These are phyloP conservation scores for Xanthorhoe designata DNA, from an alignment of 2,888 invertebrate genomes.

Conservation along the genomic window DNA sequence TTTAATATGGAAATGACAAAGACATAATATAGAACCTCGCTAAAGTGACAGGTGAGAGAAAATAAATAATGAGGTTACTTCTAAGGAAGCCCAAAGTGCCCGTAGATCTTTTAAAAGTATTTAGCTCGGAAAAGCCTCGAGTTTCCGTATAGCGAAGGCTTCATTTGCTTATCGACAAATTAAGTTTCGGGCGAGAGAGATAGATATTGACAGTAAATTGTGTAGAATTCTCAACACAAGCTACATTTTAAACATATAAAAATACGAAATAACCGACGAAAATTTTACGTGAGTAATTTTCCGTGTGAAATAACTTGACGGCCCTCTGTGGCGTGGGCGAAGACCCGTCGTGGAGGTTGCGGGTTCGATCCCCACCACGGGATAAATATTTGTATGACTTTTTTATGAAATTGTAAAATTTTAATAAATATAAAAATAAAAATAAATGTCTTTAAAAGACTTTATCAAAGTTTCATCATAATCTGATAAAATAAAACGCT, in stretches of 20 bases:
- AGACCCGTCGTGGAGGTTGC: too few relatives aligned
- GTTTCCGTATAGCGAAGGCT: constrained; percentile 27
- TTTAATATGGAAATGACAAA: background rate
- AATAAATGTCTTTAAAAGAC: too few relatives aligned
- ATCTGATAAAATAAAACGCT: too few relatives aligned
- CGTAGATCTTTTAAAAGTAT: constrained; percentile 17
- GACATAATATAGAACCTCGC: background rate
- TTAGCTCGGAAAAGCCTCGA: constrained; percentile 16
- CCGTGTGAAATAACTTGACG: too few relatives aligned
- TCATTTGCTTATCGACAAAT: constrained; percentile 45
- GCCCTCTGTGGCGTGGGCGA: too few relatives aligned
- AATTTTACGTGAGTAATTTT: too few relatives aligned
- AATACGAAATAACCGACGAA: too few relatives aligned
- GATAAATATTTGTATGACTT: too few relatives aligned
- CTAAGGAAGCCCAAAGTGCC: constrained; percentile 8
- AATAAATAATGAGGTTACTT: background rate
- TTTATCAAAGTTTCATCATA: too few relatives aligned
- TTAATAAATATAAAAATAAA: too few relatives aligned
- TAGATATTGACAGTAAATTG: constrained; percentile 29
- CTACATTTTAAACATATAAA: background rate
- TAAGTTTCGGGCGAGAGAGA: constrained; percentile 25
- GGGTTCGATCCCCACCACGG: too few relatives aligned
- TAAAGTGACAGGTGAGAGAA: background rate
- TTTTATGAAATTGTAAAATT: too few relatives aligned
- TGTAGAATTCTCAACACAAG: constrained; percentile 7